Evolutionary conservation across 2,888 invertebrate species (phyloP), one percentile per base, ranked within the genome.

Genomic region (Argynnis bischoffii): DNA sequence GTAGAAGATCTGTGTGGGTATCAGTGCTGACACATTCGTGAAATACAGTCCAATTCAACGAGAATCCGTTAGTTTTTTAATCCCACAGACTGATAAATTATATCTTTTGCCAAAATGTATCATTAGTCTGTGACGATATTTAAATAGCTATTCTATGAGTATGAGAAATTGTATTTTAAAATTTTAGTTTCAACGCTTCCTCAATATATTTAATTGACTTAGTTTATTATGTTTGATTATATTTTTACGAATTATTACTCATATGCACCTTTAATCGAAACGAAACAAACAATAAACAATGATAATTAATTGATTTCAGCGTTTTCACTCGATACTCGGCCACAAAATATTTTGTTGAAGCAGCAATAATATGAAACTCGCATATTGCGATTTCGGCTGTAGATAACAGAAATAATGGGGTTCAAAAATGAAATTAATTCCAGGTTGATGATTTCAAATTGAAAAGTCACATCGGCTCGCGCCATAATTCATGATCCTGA

Each of bases 381-480:
- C 92, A 91, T 92, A 92, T 92, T 92, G 91, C 89, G 90, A 90
- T 90, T 82, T 86, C 84, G 82, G 81, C 82, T 83, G 86, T 88
- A 90, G 92, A 92, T 92, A 92, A 88, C 89, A 90, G 90, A 89
- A 92, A 92, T 92, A 92, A 92, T 92, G 90, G 92, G 88, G 90
- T 91, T 91, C 91, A 92, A 92, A 92, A 92, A 92, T 92, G 88
- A 90, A 92, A 93, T 93, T 93, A 93, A 92, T 93, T 93, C 93
- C 93, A 92, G 89, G 91, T 92, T 93, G 92, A 92, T 92, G 93
- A 93, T 92, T 93, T 92, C 92, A 92, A 93, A 93, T 93, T 93
- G 93, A 93, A 93, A 93, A 93, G 93, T 92, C 93, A 93, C 93
- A 91, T 91, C 93, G 92, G 92, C 88, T 87, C 84, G 89, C 84